A percentile compares a stretch with the other conserved stretches of the same genome.
These are phyloP conservation scores for Urocynchramus pylzowi DNA, from an alignment of 2,113 vertebrate species.

Conservation along the genomic window DNA sequence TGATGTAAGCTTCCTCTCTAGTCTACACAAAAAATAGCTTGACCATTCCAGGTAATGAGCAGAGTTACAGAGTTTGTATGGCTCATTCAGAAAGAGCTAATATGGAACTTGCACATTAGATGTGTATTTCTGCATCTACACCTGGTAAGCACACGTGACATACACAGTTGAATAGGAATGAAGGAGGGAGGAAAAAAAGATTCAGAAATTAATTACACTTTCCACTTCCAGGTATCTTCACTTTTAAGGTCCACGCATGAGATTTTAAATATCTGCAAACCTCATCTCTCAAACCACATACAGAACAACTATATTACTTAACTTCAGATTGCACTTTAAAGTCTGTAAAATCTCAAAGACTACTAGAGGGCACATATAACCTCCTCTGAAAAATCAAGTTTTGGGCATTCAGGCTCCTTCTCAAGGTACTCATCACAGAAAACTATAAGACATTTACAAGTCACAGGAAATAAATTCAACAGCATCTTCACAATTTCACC, in stretches of 20 bases:
- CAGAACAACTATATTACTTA: neutral
- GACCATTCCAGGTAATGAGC: neutral
- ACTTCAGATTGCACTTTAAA: neutral
- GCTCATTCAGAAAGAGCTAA: neutral
- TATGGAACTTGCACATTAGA: neutral
- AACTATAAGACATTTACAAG: neutral
- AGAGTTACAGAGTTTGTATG: neutral
- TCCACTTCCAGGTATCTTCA: neutral
- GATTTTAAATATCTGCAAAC: neutral
- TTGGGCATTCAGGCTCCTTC: neutral
- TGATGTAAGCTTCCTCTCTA: neutral
- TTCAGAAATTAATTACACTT: neutral
- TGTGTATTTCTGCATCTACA: neutral
- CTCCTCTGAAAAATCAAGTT: neutral
- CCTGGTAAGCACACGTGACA: accelerated
- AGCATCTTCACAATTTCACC: neutral
- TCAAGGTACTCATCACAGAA: neutral
- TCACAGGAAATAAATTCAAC: neutral
- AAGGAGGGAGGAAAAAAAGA: neutral
- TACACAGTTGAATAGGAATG: neutral
- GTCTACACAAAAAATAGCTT: neutral
- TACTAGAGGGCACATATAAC: neutral
- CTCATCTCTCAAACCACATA: neutral
- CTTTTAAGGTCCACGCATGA: neutral
- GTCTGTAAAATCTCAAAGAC: neutral